These are phyloP conservation scores for Tethea ocularis DNA, from an alignment of 2,888 invertebrate genomes.

Conservation along the genomic window DNA sequence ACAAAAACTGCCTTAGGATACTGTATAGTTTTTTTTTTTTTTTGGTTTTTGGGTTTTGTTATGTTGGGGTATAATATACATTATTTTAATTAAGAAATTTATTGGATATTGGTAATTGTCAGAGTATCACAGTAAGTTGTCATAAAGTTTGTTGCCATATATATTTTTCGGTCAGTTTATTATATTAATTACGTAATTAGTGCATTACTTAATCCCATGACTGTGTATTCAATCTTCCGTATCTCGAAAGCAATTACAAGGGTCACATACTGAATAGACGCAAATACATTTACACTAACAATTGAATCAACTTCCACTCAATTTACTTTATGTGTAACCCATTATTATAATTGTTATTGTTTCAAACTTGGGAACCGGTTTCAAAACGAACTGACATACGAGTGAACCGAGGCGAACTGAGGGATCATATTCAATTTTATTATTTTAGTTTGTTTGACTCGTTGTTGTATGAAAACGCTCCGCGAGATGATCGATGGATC, in stretches of 20 bases:
- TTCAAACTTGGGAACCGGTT: slow-evolving; percentile 55
- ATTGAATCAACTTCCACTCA: slow-evolving; percentile 69
- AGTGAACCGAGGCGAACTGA: slow-evolving; percentile 52
- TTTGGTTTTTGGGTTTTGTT: no score
- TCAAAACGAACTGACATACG: slow-evolving; percentile 38
- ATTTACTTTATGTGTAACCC: slow-evolving; percentile 72
- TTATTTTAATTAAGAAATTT: no score
- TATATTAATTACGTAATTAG: background rate
- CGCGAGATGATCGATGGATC: background rate
- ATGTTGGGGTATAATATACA: no score
- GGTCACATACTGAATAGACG: slow-evolving; percentile 45
- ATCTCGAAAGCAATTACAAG: slow-evolving; percentile 43
- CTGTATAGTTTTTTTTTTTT: no score
- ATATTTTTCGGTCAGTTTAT: background rate
- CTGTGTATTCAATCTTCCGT: slow-evolving; percentile 14
- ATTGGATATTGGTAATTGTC: no score
- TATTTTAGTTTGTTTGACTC: slow-evolving; percentile 29
- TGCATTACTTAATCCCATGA: background rate
- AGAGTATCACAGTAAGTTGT: background rate
- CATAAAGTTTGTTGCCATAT: background rate
- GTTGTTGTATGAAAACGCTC: background rate
- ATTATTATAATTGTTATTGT: slow-evolving; percentile 75
- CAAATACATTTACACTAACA: slow-evolving; percentile 59
- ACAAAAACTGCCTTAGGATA: no score
- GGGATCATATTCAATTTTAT: slow-evolving; percentile 51